A percentile compares a stretch with the other conserved stretches of the same genome.
Conservation (phyloP, 2,888 invertebrate species). For the Microctonus hyperodae region DNA sequence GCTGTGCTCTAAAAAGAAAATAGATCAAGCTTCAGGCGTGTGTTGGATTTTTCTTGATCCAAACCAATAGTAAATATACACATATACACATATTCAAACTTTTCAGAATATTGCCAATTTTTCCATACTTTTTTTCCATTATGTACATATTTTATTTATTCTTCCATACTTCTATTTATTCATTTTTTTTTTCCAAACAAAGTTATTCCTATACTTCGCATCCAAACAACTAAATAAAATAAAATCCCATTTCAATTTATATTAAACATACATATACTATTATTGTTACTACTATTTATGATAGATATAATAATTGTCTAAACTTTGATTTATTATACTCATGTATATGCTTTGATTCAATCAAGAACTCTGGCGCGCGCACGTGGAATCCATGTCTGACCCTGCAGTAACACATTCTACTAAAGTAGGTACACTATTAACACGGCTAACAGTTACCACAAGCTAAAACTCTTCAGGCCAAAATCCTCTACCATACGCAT, state of each 20-base stretch:
- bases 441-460: not conserved
- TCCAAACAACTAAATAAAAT: no score
- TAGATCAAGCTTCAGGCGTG: slow-evolving; percentile 44
- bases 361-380: not conserved
- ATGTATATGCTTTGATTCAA: not conserved
- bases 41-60: slow-evolving; percentile 8
- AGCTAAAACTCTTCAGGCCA: not conserved
- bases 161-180: not conserved
- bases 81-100: not conserved
- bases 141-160: not conserved
- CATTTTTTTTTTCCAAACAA: no score
- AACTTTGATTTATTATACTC: no score
- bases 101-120: not conserved
- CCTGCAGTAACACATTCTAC: slow-evolving; percentile 16
- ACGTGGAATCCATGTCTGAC: slow-evolving; percentile 19
- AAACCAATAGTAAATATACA: slow-evolving; percentile 5
- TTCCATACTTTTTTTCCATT: not conserved
- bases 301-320: not conserved
- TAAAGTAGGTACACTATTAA: slow-evolving; percentile 22
- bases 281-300: not conserved
- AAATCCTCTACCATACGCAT: slow-evolving; percentile 5
- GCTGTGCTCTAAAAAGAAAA: slow-evolving; percentile 44
- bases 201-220: no score
- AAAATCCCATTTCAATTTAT: not conserved
- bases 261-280: not conserved